phyloP scores from a whole-genome alignment of 1,140 invertebrate species.

The Saccostrea echinata region DNA sequence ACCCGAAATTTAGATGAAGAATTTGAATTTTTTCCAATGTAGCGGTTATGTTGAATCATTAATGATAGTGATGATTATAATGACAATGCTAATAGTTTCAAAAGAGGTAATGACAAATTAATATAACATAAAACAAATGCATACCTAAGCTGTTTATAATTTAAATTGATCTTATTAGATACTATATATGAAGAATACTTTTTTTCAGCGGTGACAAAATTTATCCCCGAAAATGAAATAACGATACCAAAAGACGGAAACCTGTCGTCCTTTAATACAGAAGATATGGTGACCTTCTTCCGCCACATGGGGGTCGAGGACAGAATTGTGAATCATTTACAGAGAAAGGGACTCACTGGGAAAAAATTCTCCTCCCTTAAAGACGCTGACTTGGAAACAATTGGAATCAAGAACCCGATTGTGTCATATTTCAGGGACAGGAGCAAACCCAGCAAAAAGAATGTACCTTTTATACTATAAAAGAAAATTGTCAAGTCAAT shows the following conservation, averaged over 20 bases:
- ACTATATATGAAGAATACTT: background rate
- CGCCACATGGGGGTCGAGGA: conserved; percentile 54
- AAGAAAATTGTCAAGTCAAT: background rate
- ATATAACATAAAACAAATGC: too few species aligned
- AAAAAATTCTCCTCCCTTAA: conserved; percentile 60
- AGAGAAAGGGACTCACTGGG: conserved; percentile 54
- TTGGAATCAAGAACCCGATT: conserved; percentile 61
- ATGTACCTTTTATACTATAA: conserved; percentile 56
- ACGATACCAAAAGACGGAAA: conserved; percentile 59
- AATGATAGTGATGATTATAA: too few species aligned
- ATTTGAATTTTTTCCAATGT: too few species aligned
- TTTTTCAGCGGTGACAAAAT: conserved; percentile 48
- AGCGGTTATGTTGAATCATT: too few species aligned
- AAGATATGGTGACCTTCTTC: conserved; percentile 61
- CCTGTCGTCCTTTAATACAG: conserved; percentile 52
- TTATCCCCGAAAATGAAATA: conserved; percentile 52
- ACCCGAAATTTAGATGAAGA: too few species aligned
- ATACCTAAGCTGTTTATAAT: too few species aligned
- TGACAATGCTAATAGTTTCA: too few species aligned
- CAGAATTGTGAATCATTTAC: conserved; percentile 53
- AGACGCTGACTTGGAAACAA: conserved; percentile 57
- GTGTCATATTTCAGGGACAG: conserved; percentile 58
- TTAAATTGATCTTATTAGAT: too few species aligned
- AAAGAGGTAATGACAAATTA: too few species aligned
- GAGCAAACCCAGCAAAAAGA: conserved; percentile 47